These are phyloP conservation scores for Eptatretus burgeri DNA, from an alignment of 2,113 vertebrate species.

Conservation along the genomic window DNA sequence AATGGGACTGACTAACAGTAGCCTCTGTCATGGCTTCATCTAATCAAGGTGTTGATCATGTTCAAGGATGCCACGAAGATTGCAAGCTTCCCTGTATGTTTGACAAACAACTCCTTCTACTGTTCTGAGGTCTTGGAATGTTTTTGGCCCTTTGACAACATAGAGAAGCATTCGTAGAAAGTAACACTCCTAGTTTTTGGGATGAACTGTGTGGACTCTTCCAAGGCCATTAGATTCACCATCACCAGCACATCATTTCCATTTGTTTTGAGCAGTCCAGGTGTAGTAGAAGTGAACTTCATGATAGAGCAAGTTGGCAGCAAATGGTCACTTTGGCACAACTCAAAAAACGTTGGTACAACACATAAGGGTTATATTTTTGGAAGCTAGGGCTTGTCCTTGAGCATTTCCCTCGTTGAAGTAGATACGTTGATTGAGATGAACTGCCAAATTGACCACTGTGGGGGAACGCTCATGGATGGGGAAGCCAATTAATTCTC, in stretches of 20 bases:
- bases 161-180: neutral
- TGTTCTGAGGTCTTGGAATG: neutral
- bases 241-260: neutral
- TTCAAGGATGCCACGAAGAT: neutral
- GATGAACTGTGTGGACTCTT: slow-evolving; percentile 1
- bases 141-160: neutral
- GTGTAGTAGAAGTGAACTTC: neutral
- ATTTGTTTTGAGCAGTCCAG: slow-evolving; percentile 1
- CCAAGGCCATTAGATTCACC: neutral
- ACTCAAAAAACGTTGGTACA: neutral
- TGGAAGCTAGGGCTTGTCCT: neutral
- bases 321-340: neutral
- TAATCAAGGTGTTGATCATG: neutral
- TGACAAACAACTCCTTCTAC: slow-evolving; percentile 4
- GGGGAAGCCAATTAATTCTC: too few species aligned
- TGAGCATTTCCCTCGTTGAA: too few species aligned
- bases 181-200: neutral
- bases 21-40: slow-evolving; percentile 1
- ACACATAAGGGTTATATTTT: neutral
- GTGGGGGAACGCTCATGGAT: too few species aligned
- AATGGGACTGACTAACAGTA: neutral
- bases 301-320: neutral
- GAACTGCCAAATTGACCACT: too few species aligned
- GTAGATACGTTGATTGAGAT: too few species aligned
- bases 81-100: neutral